Evolutionary conservation across 2,888 invertebrate species (phyloP), one percentile per base, ranked within the genome.

Genomic region (Papilio demoleus): DNA sequence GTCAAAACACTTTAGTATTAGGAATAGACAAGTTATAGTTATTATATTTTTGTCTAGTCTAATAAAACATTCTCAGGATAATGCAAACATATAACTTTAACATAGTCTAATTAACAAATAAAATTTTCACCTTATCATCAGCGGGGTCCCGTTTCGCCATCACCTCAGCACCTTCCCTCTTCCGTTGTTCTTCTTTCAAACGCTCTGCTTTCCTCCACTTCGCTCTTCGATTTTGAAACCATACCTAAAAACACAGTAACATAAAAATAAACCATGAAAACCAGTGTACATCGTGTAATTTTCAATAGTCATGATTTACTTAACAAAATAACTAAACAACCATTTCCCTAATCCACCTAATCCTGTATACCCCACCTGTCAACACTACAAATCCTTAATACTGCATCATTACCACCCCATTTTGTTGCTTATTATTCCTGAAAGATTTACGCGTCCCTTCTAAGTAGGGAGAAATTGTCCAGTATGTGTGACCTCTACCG

Each of bases 181-280:
- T 97, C 71, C 97, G 93, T 85, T 97, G 97, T 80, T 98, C 98
- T 82, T 98, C 97, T 93, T 97, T 97, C 83, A 98, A 94, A 38
- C 98, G 94, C 86, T 98, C 97, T 58, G 97, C 97, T 88, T 98
- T 98, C 71, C 98, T 94, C 97, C 97, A 98, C 88, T 98, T 98
- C 47, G 98, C 98, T 70, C 98, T 93, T 53, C 98, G 94, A 82
- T 98, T 98, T 94, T 98, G 97, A 85, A 97, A 97, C 97, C 97
- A 98, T 38, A 97, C 97, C 97, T 97, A 88, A 2, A 6, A 68
- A 71, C 69, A 63, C 65, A 3, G 12, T 65, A 6, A 34, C 38
- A 27, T 12, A 34, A 31, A 47, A 5, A 11, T 58, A 14, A 22
- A 47, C 11, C 19, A 45, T 14, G 14, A n/a, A n/a, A n/a, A n/a